Evolutionary conservation across 2,888 invertebrate species (phyloP), one percentile per base, ranked within the genome.

Genomic region (Terebella lapidaria): DNA sequence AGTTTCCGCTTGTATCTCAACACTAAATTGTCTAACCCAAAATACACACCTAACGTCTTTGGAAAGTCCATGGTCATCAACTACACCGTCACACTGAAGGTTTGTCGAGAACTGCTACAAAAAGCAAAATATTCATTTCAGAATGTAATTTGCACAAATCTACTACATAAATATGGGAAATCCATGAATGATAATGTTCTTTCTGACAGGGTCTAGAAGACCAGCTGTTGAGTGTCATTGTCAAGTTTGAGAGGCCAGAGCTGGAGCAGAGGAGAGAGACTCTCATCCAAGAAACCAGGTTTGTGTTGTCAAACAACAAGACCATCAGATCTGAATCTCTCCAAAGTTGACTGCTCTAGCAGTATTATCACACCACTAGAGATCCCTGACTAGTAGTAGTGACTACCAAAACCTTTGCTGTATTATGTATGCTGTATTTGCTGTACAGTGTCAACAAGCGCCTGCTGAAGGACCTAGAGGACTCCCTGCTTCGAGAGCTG

Each of bases 51-150:
- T 0, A 87, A 91, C 3, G 87, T 91, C 0, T 94, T 90, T 76
- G 89, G 93, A 0, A 91, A 89, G 75, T 89, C 92, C 0, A 86
- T 90, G 67, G 91, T 94, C 52, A 93, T 94, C 67, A 94, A 94
- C 81, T 94, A 92, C 72, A 91, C 90, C 15, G 92, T 94, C 30
- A 94, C 94, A 0, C 84, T 89, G 30, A 87, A 87, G 71, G 89
- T 88, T 73, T 71, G 78, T 55, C 24, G 29, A 15, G 10, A 35
- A n/a, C 42, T 35, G 42, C n/a, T n/a, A n/a, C n/a, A n/a, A n/a
- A n/a, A n/a, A n/a, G n/a, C n/a, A n/a, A n/a, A n/a, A n/a, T n/a
- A n/a, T n/a, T n/a, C n/a, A n/a, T n/a, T n/a, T n/a, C n/a, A n/a
- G n/a, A n/a, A n/a, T n/a, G n/a, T n/a, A n/a, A n/a, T n/a, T n/a